These are phyloP conservation scores for Busseola fusca DNA, from an alignment of 2,888 invertebrate species.

Conservation along the genomic window DNA sequence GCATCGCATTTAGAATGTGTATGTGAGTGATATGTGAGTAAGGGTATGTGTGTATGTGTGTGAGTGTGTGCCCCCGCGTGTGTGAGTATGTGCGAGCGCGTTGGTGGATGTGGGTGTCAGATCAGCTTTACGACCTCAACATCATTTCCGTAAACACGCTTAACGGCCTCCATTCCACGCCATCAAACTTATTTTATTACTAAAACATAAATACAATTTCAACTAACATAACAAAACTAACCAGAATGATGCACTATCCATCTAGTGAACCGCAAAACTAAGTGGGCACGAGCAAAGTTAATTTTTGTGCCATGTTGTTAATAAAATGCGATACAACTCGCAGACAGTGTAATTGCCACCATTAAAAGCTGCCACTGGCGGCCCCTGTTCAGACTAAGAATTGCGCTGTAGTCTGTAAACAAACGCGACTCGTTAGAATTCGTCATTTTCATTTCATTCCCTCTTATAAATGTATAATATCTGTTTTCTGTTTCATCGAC, in stretches of 20 bases:
- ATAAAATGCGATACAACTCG: slow-evolving; percentile 57
- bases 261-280: slow-evolving; percentile 28
- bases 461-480: neutral
- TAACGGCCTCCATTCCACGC: neutral
- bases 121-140: too few species aligned
- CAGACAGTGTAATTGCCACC: slow-evolving; percentile 61
- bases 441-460: neutral
- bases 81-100: too few species aligned
- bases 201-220: neutral
- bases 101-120: too few species aligned
- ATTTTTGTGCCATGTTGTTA: slow-evolving; percentile 56
- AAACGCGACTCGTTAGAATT: neutral
- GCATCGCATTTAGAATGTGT: too few species aligned
- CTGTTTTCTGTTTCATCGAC: neutral
- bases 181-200: neutral
- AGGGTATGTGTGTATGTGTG: too few species aligned
- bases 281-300: slow-evolving; percentile 47
- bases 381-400: slow-evolving; percentile 52
- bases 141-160: neutral
- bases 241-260: slow-evolving; percentile 20
- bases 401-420: slow-evolving; percentile 43
- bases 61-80: too few species aligned
- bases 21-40: too few species aligned
- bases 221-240: slow-evolving; percentile 4
- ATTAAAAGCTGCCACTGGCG: slow-evolving; percentile 56